Evolutionary conservation across 2,888 invertebrate species (phyloP), one percentile per base, ranked within the genome.

Genomic region (Ichneumoninae sp.): DNA sequence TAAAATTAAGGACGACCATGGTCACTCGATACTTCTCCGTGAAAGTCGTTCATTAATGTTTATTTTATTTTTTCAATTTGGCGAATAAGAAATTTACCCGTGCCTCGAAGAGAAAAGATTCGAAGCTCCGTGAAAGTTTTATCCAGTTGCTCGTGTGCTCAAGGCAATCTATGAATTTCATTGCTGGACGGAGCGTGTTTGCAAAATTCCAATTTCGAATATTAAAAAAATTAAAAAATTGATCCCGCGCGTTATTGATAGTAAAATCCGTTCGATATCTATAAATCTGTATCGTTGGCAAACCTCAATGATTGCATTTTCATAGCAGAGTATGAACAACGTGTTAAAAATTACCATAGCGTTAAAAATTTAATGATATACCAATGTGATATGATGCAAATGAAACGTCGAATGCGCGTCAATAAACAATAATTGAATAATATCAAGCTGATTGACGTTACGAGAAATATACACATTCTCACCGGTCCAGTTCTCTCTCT

Each of bases 1-100:
- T 30, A 54, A 57, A 40, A 76, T 71, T 68, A 81, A 81, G 52
- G 70, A 57, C 54, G 82, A 71, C 71, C 54, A 77, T 66, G 76
- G 70, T 66, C 26, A 71, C 47, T 71, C 71, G 82, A 82, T 82
- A 77, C 66, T 50, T 71, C 26, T 44, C 52, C 44, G 36, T 70
- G 54, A 30, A 70, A 52, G 13, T 10, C 36, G 1, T 19, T 36
- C 54, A 76, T 65, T 36, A 50, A 30, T 2, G 26, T 30, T 30
- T 5, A 30, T 1, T 26, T 26, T 26, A 2, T 26, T 26, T 26
- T 1, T 26, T 26, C n/a, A 2, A 26, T 26, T 26, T 26, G 2
- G 26, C 2, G 1, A 71, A 54, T 54, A 5, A 3, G 1, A 54
- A 57, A 36, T 22, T 40, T 54, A 19, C 22, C 13, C 22, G n/a